Percentiles rank a stretch among this genome's conserved stretches.
phyloP scores from a whole-genome alignment of 2,797 vertebrate species.

The Lepilemur ruficaudatus region DNA sequence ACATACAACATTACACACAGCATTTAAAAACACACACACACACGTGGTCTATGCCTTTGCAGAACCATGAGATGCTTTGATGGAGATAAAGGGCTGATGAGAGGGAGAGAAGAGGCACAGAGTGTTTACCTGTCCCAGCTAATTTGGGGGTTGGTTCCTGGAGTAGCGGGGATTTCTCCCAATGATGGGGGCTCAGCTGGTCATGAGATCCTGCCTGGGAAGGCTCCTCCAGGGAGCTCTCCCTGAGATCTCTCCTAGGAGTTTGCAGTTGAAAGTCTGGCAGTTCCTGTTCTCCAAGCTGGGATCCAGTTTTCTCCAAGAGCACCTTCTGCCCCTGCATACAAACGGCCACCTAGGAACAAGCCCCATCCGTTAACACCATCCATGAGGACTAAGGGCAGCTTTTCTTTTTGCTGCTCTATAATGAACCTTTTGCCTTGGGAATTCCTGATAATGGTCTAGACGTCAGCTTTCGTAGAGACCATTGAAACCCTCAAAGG shows the following conservation, averaged over 20 bases:
- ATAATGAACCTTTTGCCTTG: not conserved
- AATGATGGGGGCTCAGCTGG: conserved; percentile 4
- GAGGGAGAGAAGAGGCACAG: not conserved
- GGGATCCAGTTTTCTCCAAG: conserved; percentile 74
- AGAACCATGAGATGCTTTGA: not conserved
- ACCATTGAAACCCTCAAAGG: not conserved
- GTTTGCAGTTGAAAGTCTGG: conserved; percentile 61
- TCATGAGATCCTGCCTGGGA: conserved; percentile 38
- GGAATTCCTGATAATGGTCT: not conserved
- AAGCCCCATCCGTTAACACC: conserved; percentile 31
- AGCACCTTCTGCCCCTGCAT: conserved; percentile 77
- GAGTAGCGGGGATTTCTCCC: conserved; percentile 53
- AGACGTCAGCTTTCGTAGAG: not conserved
- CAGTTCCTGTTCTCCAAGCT: conserved; percentile 68
- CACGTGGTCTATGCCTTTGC: not conserved
- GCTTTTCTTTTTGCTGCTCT: not conserved
- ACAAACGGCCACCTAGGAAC: conserved; percentile 74
- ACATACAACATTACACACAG: not conserved
- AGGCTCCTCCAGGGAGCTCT: conserved; percentile 47
- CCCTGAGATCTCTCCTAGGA: conserved; percentile 35
- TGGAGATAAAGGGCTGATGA: not conserved
- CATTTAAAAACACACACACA: not conserved
- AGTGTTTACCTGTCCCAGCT: conserved; percentile 68
- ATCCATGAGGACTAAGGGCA: not conserved
- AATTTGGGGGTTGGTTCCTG: conserved; percentile 54